These are phyloP conservation scores for Helicoverpa assulta DNA, from an alignment of 2,888 invertebrate genomes.

Conservation along the genomic window DNA sequence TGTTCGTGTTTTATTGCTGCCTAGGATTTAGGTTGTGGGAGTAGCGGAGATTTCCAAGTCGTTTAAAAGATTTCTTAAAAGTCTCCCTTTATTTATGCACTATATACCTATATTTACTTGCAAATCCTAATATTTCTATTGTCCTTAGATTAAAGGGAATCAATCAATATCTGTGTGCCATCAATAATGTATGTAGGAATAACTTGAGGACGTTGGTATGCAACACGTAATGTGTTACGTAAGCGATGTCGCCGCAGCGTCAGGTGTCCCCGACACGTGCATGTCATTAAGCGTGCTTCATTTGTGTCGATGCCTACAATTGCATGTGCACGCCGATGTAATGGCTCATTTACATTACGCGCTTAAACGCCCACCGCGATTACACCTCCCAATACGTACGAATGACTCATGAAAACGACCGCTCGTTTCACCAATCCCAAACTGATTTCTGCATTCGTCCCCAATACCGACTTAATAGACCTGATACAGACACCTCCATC, in stretches of 20 bases:
- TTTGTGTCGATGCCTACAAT: slow-evolving; percentile 62
- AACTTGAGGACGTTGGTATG: slow-evolving; percentile 36
- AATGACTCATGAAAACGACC: slow-evolving; percentile 51
- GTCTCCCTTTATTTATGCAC: slow-evolving; percentile 23
- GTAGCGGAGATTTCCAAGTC: slow-evolving; percentile 33
- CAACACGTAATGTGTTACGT: slow-evolving; percentile 38
- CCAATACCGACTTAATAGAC: slow-evolving; percentile 24
- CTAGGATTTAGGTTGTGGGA: slow-evolving; percentile 41
- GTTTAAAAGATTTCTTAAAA: slow-evolving; percentile 14
- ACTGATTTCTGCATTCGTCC: slow-evolving; percentile 46
- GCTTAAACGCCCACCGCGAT: slow-evolving; percentile 51
- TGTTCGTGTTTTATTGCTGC: slow-evolving; percentile 61
- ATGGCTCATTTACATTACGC: slow-evolving; percentile 58
- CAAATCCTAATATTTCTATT: not conserved
- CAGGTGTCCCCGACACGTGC: slow-evolving; percentile 55
- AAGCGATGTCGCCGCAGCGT: slow-evolving; percentile 43
- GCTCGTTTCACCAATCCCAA: slow-evolving; percentile 32
- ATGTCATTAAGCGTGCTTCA: slow-evolving; percentile 59
- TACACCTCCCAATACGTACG: slow-evolving; percentile 27
- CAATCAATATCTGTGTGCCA: not conserved
- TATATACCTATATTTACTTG: not conserved
- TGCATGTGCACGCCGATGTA: slow-evolving; percentile 54
- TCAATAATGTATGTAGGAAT: slow-evolving; percentile 27
- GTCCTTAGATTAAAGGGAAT: not conserved
- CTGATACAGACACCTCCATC: slow-evolving; percentile 30